Percentiles rank a stretch among this genome's conserved stretches.
Evolutionary conservation across 2,113 vertebrate species (phyloP).

Genomic region (Macaca fascicularis): DNA sequence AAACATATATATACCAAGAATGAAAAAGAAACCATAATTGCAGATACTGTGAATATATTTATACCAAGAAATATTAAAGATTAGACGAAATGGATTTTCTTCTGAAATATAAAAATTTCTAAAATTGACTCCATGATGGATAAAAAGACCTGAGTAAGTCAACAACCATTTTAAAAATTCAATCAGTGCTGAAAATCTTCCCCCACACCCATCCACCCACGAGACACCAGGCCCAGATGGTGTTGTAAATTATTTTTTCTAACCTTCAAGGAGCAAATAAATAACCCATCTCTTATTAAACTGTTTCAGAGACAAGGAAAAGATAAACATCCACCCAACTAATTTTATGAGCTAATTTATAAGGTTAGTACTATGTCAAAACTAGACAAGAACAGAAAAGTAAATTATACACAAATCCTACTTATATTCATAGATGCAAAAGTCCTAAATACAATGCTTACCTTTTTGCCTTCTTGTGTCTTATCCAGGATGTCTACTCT

Average conservation of each 20-base stretch:
- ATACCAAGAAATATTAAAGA: neutral
- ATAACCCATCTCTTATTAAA: neutral
- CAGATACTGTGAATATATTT: neutral
- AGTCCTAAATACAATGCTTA: neutral
- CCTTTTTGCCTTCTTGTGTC: neutral
- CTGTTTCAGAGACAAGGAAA: neutral
- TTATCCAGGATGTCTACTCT: neutral
- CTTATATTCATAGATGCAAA: neutral
- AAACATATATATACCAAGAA: neutral
- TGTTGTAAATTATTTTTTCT: conserved; percentile 10
- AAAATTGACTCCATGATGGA: neutral
- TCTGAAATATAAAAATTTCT: neutral
- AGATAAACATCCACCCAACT: neutral
- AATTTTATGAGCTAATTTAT: conserved; percentile 16
- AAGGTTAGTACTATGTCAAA: neutral
- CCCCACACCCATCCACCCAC: neutral
- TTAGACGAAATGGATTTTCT: neutral
- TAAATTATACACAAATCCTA: conserved; percentile 6
- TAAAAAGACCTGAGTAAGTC: neutral
- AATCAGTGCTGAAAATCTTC: neutral
- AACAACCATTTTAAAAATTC: neutral
- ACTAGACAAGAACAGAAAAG: neutral
- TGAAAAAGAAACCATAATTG: neutral
- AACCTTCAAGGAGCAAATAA: neutral
- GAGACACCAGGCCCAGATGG: neutral